Percentiles rank a stretch among this genome's conserved stretches.
Conservation (phyloP, 1,140 invertebrate species). For the Danaus melanippus region DNA sequence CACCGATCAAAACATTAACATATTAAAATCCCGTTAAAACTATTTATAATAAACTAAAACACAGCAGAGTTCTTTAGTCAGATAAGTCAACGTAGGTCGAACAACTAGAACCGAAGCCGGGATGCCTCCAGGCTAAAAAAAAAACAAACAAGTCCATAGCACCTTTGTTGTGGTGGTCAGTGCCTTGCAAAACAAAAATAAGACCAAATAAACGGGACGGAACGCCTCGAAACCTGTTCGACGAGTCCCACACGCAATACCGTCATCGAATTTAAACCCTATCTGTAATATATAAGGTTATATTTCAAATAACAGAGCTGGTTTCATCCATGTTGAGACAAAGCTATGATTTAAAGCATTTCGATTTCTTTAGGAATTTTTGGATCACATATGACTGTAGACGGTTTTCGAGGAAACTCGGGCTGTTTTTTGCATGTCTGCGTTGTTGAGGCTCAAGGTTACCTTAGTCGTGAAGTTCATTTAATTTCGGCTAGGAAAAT, state of each 20-base stretch:
- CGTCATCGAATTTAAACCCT: constrained; percentile 5
- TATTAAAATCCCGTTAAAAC: no score
- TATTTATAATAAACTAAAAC: no score
- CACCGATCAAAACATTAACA: no score
- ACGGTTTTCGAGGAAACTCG: constrained; percentile 28
- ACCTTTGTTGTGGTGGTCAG: constrained; percentile 70
- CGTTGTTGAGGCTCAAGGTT: constrained; percentile 9
- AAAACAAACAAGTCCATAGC: constrained; percentile 42
- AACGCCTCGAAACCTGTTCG: constrained; percentile 55
- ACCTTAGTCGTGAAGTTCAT: background rate
- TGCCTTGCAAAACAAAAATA: constrained; percentile 67
- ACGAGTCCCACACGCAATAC: constrained; percentile 25
- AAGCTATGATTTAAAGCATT: constrained; percentile 59
- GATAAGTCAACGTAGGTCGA: no score
- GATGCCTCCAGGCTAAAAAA: constrained; percentile 45
- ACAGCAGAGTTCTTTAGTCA: no score
- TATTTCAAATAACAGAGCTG: constrained; percentile 9
- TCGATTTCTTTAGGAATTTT: constrained; percentile 69
- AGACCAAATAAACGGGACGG: constrained; percentile 52
- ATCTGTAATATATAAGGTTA: constrained; percentile 18
- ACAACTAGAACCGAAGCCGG: constrained; percentile 18
- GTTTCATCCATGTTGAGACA: background rate
- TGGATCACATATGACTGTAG: constrained; percentile 37
- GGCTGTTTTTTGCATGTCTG: constrained; percentile 31
- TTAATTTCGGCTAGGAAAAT: no score